phyloP scores from a whole-genome alignment of 2,113 vertebrate genomes.

The Genyomyrus donnyi region DNA sequence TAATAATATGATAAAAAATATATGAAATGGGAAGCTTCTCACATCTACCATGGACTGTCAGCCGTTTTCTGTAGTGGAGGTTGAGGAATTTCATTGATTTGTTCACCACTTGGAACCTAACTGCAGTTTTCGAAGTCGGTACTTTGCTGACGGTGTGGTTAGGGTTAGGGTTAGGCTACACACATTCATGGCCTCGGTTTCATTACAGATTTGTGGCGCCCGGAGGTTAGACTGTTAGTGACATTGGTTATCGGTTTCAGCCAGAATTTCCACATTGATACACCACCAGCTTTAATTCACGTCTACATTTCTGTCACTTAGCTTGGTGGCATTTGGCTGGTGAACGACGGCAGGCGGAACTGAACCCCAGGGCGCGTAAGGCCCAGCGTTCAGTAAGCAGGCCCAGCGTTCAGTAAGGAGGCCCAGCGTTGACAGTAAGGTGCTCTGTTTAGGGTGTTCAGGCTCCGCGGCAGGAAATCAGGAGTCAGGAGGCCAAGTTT shows the following conservation, averaged over 20 bases:
- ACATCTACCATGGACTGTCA: neutral
- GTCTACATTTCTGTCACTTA: neutral
- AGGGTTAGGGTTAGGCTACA: neutral
- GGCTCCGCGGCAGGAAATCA: neutral
- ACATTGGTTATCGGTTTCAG: neutral
- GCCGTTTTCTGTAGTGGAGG: neutral
- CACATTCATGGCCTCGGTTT: neutral
- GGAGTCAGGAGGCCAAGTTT: conserved; percentile 19
- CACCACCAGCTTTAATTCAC: neutral
- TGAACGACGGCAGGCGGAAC: neutral
- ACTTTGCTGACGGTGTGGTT: neutral
- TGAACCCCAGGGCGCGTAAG: neutral
- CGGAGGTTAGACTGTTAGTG: neutral
- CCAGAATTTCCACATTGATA: neutral
- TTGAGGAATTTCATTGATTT: neutral
- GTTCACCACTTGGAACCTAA: neutral
- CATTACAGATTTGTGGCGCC: neutral
- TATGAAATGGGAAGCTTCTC: too few species aligned
- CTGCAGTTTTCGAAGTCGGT: neutral
- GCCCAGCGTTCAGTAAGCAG: neutral
- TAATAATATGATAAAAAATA: too few species aligned
- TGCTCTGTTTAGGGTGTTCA: conserved; percentile 14
- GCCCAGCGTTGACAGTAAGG: too few species aligned
- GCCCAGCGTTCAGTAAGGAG: neutral
- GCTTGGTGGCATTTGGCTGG: neutral